Percentiles rank a stretch among this genome's conserved stretches.
phyloP scores from a whole-genome alignment of 2,888 invertebrate species.

The Syrista parreyssii region DNA sequence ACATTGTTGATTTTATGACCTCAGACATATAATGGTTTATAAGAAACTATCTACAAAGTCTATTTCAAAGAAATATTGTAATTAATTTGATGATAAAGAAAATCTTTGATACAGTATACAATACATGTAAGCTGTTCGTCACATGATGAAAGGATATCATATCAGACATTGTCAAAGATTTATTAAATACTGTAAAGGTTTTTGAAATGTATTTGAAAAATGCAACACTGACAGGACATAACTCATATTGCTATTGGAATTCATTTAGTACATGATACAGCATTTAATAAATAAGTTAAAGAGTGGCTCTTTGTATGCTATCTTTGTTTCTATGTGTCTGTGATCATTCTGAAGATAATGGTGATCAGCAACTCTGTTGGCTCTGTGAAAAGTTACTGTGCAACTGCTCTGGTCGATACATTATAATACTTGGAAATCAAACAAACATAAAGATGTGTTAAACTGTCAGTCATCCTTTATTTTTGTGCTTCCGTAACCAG shows the following conservation, averaged over 20 bases:
- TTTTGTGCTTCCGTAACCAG: slow-evolving; percentile 26
- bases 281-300: neutral
- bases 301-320: neutral
- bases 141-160: neutral
- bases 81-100: neutral
- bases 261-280: neutral
- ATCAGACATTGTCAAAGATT: neutral
- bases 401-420: neutral
- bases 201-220: neutral
- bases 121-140: neutral
- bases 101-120: neutral
- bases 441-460: neutral
- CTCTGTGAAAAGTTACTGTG: neutral
- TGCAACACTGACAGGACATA: neutral
- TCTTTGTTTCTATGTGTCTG: neutral
- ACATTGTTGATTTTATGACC: neutral
- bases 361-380: neutral
- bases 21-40: neutral
- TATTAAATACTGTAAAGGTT: neutral
- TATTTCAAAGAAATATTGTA: neutral
- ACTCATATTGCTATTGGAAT: neutral
- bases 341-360: neutral
- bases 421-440: neutral
- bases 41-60: neutral
- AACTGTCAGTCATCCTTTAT: slow-evolving; percentile 4